Base-by-base conservation (phyloP, 2,797 vertebrate species). In the Enteromius trimaculatus region DNA sequence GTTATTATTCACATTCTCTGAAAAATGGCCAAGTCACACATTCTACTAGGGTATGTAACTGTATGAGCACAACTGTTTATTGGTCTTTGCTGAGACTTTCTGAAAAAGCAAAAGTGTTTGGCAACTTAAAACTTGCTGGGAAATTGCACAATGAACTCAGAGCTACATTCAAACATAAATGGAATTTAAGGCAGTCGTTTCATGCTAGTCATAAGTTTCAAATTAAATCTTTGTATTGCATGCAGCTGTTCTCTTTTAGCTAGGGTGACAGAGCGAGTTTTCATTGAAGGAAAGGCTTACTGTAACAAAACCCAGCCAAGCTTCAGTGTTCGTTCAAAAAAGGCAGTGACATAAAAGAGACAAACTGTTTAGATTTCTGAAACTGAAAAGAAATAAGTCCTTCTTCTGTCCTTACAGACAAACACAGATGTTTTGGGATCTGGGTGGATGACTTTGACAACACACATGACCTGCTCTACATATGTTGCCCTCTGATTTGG, bases 351-450 rank as follows among this genome's bases (percentile, higher is more conserved):
- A 80, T 26, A 62, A 88, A 80, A 60, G 49, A 78, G 75, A 86
- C 60, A 82, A 71, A 82, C 14, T 58, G 64, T 76, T 80, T 51
- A 66, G 60, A 82, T 78, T 66, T 83, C 13, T 58, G 37, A 14
- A 80, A 64, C 44, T 26, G 65, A 71, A 77, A 72, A 66, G 44
- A 81, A 81, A 47, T n/a, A 79, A 65, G 68, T 39, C 23, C 74
- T 47, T 83, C 55, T 14, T 66, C 53, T 65, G 55, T 79, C 8
- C 34, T 85, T 74, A 87, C 29, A 65, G 85, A 80, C 66, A 66
- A 75, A 84, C 69, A 65, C 89, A 91, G 84, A 87, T 89, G 86
- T 87, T 85, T 82, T 66, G 65, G 58, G 65, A 77, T 77, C 53
- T 62, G 53, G 65, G 23, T 77, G 2, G 81, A 88, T 79, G 83